These are phyloP conservation scores for Coelopa pilipes DNA, from an alignment of 2,888 invertebrate species.

Conservation along the genomic window DNA sequence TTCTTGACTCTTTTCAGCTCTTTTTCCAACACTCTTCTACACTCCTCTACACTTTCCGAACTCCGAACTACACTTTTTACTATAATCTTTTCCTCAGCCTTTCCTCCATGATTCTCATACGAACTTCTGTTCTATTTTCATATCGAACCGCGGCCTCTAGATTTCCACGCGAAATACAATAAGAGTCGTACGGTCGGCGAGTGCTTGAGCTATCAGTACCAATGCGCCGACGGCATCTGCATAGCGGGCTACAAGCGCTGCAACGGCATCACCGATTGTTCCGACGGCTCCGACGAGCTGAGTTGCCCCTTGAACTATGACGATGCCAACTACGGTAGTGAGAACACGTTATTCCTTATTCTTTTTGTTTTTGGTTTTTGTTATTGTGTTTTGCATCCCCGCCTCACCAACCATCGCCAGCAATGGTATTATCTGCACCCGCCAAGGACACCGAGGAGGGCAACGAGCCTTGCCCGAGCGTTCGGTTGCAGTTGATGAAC, in stretches of 20 bases:
- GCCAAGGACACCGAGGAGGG: too few species aligned
- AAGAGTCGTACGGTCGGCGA: slow-evolving; percentile 57
- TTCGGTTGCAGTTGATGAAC: too few species aligned
- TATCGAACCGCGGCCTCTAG: slow-evolving; percentile 43
- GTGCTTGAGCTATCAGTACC: slow-evolving; percentile 70
- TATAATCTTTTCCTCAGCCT: slow-evolving; percentile 2
- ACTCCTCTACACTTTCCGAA: not conserved
- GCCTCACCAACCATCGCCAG: not conserved
- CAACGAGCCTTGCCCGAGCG: too few species aligned
- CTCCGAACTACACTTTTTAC: not conserved
- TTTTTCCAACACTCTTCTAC: not conserved
- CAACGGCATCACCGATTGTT: slow-evolving; percentile 70
- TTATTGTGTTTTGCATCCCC: not conserved
- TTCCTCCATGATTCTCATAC: not conserved
- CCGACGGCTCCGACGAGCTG: slow-evolving; percentile 73
- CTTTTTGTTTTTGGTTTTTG: too few species aligned
- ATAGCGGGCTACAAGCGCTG: slow-evolving; percentile 72
- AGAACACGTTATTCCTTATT: too few species aligned
- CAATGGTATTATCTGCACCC: too few species aligned
- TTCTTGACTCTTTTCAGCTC: not conserved
- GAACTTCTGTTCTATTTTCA: slow-evolving; percentile 26
- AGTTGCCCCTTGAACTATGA: slow-evolving; percentile 68
- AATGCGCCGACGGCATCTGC: slow-evolving; percentile 74
- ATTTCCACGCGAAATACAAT: slow-evolving; percentile 61
- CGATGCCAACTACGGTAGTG: slow-evolving; percentile 61